These are phyloP conservation scores for Drosophila burlai DNA, from an alignment of 1,140 invertebrate genomes.

Conservation along the genomic window DNA sequence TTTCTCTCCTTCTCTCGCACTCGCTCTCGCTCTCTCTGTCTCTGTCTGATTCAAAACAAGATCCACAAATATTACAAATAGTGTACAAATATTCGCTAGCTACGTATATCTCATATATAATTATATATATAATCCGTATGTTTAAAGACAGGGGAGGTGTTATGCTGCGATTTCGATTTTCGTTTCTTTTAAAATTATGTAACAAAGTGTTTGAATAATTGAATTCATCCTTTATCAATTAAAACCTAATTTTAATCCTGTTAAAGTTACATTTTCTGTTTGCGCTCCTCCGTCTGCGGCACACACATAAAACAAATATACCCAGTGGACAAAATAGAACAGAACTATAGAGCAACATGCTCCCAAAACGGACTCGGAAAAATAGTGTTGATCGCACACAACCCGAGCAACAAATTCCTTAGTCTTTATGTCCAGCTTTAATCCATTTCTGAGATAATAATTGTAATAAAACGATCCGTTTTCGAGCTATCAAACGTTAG, in stretches of 20 bases:
- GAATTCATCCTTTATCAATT: constrained; percentile 11
- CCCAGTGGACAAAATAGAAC: background rate
- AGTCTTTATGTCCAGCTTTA: background rate
- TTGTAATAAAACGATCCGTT: background rate
- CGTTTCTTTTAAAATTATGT: constrained; percentile 63
- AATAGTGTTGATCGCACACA: background rate
- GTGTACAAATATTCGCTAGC: constrained; percentile 79
- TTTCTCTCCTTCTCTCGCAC: background rate
- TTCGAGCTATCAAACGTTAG: background rate
- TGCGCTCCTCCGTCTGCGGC: constrained; percentile 1
- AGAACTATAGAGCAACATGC: background rate
- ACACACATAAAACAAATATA: constrained; percentile 35
- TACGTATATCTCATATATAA: constrained; percentile 56
- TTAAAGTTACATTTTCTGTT: constrained; percentile 8
- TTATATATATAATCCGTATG: constrained; percentile 9
- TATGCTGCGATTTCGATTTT: constrained; percentile 10
- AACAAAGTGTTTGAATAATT: constrained; percentile 60
- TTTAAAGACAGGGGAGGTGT: constrained; percentile 1
- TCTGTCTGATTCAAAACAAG: constrained; percentile 22
- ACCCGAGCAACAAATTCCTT: background rate
- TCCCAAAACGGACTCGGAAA: background rate
- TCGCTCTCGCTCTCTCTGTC: background rate
- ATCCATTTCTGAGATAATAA: background rate
- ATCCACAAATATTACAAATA: constrained; percentile 65
- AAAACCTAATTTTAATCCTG: constrained; percentile 16